phyloP scores from a whole-genome alignment of 2,797 vertebrate species.

The Furcifer pardalis region DNA sequence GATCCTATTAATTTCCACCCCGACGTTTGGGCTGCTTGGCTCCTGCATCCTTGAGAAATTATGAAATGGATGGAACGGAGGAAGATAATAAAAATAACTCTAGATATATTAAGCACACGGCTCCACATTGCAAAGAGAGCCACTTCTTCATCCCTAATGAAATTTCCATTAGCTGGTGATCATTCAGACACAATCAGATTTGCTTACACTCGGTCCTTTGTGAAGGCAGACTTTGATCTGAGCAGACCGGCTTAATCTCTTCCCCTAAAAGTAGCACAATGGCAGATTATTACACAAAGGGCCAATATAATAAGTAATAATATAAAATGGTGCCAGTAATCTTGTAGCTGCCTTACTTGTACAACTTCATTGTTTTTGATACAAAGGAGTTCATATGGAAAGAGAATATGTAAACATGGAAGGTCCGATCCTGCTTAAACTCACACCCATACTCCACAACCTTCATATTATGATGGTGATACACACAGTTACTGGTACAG shows the following conservation, averaged over 20 bases:
- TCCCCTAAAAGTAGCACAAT: neutral
- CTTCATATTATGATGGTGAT: too few species aligned
- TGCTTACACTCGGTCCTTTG: neutral
- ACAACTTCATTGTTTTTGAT: neutral
- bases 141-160: neutral
- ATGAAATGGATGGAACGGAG: neutral
- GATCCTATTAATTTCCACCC: constrained; percentile 13
- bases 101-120: neutral
- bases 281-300: neutral
- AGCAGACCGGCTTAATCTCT: neutral
- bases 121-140: neutral
- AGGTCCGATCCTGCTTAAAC: too few species aligned
- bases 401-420: neutral
- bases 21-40: neutral
- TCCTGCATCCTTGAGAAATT: neutral
- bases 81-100: neutral
- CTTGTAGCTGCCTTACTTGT: neutral
- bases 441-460: too few species aligned
- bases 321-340: neutral
- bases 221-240: neutral
- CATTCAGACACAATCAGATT: neutral
- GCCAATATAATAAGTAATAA: neutral
- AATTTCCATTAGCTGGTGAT: neutral
- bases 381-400: neutral
- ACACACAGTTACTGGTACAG: neutral